Evolutionary conservation across 2,797 vertebrate species (phyloP), one percentile per base, ranked within the genome.

Genomic region (Nannoperca australis): DNA sequence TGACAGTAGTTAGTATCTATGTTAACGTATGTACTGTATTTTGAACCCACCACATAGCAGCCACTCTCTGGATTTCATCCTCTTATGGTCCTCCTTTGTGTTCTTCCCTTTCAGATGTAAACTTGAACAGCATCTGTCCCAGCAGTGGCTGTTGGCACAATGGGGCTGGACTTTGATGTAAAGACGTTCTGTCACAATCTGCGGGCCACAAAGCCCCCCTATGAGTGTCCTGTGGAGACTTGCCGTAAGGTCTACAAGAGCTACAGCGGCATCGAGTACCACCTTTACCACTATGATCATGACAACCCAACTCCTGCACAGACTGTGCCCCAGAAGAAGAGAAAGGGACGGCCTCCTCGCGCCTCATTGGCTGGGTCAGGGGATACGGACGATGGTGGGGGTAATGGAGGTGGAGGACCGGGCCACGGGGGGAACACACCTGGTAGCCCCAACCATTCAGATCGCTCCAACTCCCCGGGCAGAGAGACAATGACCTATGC

Each of bases 231-330:
- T 0, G 97, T 99, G 88, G 97, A 97, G 88, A 97, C 95, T 56
- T 99, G 98, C 91, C 97, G 98, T 30, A 99, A 98, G 93, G 98
- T 99, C 83, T 99, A 99, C 93, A 99, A 98, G 93, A 99, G 98
- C 93, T 99, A 98, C 95, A 99, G 98, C 20, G 98, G 98, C 68
- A 99, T 99, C 0, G 98, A 99, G 91, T 99, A 99, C 89, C 98
- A 99, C 85, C 96, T 99, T 4, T 99, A 99, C 93, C 98, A 99
- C 92, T 99, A 99, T 84, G 98, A 99, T 92, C 98, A 99, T 60
- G 98, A 98, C 89, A 99, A 97, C 94, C 98, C 98, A 0, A 97
- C 96, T 0, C 97, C 96, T 12, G 95, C 96, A 1, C 98, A 97
- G 91, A 91, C 95, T 78, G 92, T 96, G 7, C 97, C 97, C 0